Evolutionary conservation across 2,888 invertebrate species (phyloP).

Genomic region (Apomyelois bistriatella): DNA sequence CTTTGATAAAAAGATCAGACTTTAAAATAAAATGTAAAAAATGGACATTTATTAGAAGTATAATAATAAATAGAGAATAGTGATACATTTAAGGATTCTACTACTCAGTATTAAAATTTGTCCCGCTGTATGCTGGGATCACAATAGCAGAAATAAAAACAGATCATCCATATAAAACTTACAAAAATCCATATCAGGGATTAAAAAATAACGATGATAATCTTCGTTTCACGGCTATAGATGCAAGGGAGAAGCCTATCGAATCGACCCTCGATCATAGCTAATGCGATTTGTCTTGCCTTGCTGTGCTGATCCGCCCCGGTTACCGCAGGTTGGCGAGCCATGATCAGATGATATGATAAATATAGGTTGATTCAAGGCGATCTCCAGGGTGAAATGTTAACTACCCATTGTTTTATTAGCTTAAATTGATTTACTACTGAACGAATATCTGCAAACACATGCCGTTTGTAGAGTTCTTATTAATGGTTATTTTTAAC

Average conservation of each 20-base stretch:
- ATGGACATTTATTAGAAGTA: too few relatives aligned
- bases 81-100: too few relatives aligned
- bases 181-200: not conserved
- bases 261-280: slow-evolving; percentile 46
- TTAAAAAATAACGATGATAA: not conserved
- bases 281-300: slow-evolving; percentile 66
- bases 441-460: too few relatives aligned
- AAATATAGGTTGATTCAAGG: slow-evolving; percentile 8
- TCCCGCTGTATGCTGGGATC: too few relatives aligned
- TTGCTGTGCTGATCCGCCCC: slow-evolving; percentile 47
- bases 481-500: too few relatives aligned
- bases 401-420: too few relatives aligned
- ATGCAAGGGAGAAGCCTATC: slow-evolving; percentile 23
- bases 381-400: not conserved
- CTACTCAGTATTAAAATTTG: too few relatives aligned
- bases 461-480: too few relatives aligned
- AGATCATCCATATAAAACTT: not conserved
- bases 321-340: slow-evolving; percentile 41
- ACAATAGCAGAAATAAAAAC: not conserved
- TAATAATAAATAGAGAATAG: too few relatives aligned
- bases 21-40: too few relatives aligned
- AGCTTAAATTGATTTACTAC: too few relatives aligned
- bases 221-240: not conserved
- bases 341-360: slow-evolving; percentile 10
- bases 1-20: too few relatives aligned